These are phyloP conservation scores for Bettongia penicillata DNA, from an alignment of 2,113 vertebrate genomes.

Conservation along the genomic window DNA sequence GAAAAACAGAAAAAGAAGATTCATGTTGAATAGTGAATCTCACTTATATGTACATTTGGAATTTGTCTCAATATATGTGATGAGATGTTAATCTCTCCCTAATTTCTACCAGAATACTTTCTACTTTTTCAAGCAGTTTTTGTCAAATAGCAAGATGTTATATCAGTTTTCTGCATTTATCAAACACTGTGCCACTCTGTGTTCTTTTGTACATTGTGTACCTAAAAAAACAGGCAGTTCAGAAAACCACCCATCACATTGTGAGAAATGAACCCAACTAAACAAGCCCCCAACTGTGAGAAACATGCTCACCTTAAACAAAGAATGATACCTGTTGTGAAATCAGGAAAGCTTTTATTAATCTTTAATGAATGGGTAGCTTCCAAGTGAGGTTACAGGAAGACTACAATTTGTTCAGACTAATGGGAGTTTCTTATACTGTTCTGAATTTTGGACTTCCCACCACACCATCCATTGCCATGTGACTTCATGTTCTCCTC, in stretches of 20 bases:
- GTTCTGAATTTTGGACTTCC: too few relatives aligned
- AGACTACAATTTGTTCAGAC: too few relatives aligned
- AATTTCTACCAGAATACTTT: background rate
- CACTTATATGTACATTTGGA: background rate
- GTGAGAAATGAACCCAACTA: too few relatives aligned
- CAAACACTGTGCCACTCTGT: background rate
- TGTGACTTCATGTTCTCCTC: too few relatives aligned
- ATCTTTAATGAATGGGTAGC: too few relatives aligned
- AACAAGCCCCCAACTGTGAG: too few relatives aligned
- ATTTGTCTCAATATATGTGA: background rate
- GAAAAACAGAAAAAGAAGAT: background rate
- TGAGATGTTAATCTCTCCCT: background rate
- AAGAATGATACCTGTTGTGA: too few relatives aligned
- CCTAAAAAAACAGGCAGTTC: background rate
- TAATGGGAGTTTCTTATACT: too few relatives aligned
- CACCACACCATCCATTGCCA: too few relatives aligned
- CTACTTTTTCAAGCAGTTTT: background rate
- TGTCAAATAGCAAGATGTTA: background rate
- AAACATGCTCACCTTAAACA: too few relatives aligned
- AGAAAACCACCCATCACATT: background rate
- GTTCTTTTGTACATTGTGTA: background rate
- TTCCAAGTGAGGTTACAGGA: too few relatives aligned
- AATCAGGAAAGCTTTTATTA: too few relatives aligned
- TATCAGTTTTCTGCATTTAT: background rate
- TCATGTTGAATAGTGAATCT: background rate